Conservation (phyloP, 2,113 vertebrate genomes). For the Menura novaehollandiae region DNA sequence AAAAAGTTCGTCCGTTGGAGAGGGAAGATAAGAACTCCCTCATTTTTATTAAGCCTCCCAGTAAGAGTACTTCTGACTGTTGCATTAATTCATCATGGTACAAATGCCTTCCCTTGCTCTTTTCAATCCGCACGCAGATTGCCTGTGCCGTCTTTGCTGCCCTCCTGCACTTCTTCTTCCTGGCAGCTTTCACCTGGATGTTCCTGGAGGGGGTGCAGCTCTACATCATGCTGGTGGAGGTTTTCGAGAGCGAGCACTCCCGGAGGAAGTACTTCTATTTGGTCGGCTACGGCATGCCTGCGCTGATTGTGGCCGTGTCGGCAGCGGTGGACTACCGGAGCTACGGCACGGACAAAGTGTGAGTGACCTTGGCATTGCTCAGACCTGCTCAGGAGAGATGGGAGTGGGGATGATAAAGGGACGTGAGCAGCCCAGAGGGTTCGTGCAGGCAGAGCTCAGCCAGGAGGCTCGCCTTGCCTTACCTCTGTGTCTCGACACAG, state of each 20-base stretch:
- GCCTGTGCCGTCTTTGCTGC: constrained; percentile 95
- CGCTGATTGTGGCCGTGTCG: constrained; percentile 90
- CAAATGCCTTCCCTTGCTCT: background rate
- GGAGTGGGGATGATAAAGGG: background rate
- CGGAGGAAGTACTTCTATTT: constrained; percentile 94
- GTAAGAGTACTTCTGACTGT: background rate
- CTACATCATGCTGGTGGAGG: constrained; percentile 98
- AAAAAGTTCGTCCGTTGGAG: background rate
- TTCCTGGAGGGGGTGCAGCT: constrained; percentile 97
- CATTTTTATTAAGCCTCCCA: background rate
- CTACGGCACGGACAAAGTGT: constrained; percentile 96
- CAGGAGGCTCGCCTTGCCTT: background rate
- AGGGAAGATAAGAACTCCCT: background rate
- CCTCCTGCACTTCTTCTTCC: constrained; percentile 97
- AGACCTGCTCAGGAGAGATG: background rate
- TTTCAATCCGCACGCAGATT: constrained; percentile 72
- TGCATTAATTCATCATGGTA: background rate
- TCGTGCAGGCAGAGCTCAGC: background rate
- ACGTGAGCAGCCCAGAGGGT: background rate
- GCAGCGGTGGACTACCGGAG: constrained; percentile 95
- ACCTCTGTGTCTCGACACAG: background rate
- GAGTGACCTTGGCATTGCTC: constrained; percentile 60
- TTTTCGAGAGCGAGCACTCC: constrained; percentile 97
- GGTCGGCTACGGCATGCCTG: constrained; percentile 93
- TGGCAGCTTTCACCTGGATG: constrained; percentile 99